Conservation (phyloP, 2,113 vertebrate species). For the Artemisiospiza belli region DNA sequence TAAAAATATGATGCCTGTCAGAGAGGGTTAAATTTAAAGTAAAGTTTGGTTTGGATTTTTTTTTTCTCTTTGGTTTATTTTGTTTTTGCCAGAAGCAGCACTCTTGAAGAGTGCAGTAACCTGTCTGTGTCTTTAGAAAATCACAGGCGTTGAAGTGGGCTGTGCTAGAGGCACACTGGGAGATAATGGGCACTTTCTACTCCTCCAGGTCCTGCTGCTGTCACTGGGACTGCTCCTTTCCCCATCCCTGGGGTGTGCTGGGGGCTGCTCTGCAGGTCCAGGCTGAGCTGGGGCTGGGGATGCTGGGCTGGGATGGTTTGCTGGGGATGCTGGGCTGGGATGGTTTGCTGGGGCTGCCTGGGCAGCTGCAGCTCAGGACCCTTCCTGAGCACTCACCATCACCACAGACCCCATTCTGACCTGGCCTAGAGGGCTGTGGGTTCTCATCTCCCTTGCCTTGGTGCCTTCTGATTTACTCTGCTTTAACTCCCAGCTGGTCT, state of each 20-base stretch:
- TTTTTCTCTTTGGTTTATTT: background rate
- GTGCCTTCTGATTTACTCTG: background rate
- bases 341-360: background rate
- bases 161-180: background rate
- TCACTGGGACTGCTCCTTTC: background rate
- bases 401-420: background rate
- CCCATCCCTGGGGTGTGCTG: background rate
- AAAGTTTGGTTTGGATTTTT: background rate
- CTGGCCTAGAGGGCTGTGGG: background rate
- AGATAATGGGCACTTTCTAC: conserved; percentile 64
- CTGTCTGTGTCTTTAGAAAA: conserved; percentile 44
- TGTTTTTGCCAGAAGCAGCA: background rate
- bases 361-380: background rate
- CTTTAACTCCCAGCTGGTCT: background rate
- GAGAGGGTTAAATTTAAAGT: conserved; percentile 16
- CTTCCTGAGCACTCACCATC: background rate
- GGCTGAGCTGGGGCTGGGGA: background rate
- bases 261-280: background rate
- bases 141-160: conserved; percentile 21
- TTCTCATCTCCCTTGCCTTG: background rate
- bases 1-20: background rate
- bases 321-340: background rate
- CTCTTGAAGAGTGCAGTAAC: background rate
- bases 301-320: background rate
- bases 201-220: conserved; percentile 21